Conservation (phyloP, 2,888 invertebrate species). For the Leptinotarsa tumamoca region DNA sequence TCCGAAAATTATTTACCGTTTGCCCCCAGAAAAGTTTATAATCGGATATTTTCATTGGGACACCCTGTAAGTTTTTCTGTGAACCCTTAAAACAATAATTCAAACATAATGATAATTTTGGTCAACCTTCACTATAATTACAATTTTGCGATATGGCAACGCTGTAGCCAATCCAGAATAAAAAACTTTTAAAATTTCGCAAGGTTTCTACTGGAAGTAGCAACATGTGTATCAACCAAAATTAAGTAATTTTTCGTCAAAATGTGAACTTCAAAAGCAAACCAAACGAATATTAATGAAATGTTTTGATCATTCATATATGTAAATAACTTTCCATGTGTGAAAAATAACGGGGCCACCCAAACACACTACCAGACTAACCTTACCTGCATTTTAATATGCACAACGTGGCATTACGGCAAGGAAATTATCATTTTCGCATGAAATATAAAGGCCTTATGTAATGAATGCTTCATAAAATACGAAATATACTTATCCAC, state of each 20-base stretch:
- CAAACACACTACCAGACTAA: not conserved
- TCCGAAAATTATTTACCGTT: too few species aligned
- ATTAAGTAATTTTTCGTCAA: slow-evolving; percentile 5
- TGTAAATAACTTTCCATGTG: not conserved
- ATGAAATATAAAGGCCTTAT: slow-evolving; percentile 36
- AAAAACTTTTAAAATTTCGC: slow-evolving; percentile 44
- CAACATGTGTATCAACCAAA: slow-evolving; percentile 37
- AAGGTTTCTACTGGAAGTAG: slow-evolving; percentile 33
- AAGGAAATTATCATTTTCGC: slow-evolving; percentile 24
- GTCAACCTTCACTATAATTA: too few species aligned
- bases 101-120: too few species aligned
- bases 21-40: too few species aligned
- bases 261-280: not conserved
- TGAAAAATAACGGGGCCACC: not conserved
- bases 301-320: not conserved
- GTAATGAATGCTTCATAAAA: slow-evolving; percentile 35
- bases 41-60: too few species aligned
- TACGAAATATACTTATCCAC: slow-evolving; percentile 35
- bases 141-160: too few species aligned
- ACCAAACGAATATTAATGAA: not conserved
- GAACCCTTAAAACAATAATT: too few species aligned
- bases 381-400: slow-evolving; percentile 45
- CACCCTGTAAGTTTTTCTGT: too few species aligned
- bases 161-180: slow-evolving; percentile 1
- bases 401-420: slow-evolving; percentile 51